Base-by-base conservation (phyloP, 2,797 vertebrate genomes). In the Psittacula echo region DNA sequence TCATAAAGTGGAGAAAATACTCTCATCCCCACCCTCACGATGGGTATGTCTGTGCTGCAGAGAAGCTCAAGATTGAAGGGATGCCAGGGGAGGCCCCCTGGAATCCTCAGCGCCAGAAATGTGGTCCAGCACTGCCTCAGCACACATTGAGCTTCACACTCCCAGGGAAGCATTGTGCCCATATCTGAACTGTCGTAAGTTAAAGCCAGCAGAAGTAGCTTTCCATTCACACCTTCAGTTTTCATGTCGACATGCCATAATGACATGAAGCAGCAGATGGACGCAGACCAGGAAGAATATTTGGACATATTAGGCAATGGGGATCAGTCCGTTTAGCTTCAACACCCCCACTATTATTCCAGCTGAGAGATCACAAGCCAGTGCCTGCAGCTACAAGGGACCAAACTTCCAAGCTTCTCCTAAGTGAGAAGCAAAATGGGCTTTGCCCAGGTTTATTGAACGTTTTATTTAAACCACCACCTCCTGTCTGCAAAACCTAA, bases 171-270 rank as follows among this genome's bases (percentile, higher is more conserved):
- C 58, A 45, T 20, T 78, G n/a, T 3, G 5, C 34, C 13, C 2
- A 0, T 90, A 90, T 93, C 95, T 61, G 56, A 95, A 67, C 90
- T 95, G 90, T 76, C 16, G 0, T 15, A 60, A 85, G 71, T 68
- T 85, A 81, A 82, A 92, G 67, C 74, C 77, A 87, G 74, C 47
- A 91, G 83, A 94, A 93, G 77, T 7, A 95, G 80, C 47, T 90
- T 89, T 93, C 88, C 74, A 39, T 48, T 95, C 83, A 94, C 92
- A 93, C 92, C 84, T 96, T 73, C 77, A 30, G 66, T 79, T 92
- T 85, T 72, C 95, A 34, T 82, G 90, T 95, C 18, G 0, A 26
- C 88, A 30, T 92, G 88, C 80, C 80, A 71, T 32, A 66, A 91
- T 90, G 87, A 76, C 85, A 73, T 29, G 79, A 94, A 64, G 44